phyloP scores from a whole-genome alignment of 2,797 vertebrate species.

The Huso huso region DNA sequence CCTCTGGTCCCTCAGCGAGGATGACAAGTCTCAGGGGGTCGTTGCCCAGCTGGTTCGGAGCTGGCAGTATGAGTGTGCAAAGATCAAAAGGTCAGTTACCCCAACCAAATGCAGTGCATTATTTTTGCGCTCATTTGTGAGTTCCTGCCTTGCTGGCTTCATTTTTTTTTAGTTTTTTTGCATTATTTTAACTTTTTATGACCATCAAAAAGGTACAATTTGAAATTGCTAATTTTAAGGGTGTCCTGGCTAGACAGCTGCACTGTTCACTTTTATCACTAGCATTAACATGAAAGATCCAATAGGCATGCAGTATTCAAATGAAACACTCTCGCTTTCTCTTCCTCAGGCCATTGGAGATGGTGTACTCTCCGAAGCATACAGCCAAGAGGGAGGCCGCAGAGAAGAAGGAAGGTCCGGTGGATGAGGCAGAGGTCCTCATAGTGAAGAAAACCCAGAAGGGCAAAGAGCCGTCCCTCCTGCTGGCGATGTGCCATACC shows the following conservation, averaged over 20 bases:
- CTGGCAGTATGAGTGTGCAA: slow-evolving; percentile 76
- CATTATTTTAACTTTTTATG: no score
- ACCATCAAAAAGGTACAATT: no score
- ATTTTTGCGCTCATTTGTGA: no score
- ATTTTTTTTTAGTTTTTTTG: no score
- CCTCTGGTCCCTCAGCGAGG: slow-evolving; percentile 83
- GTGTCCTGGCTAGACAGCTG: no score
- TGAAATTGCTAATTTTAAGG: no score
- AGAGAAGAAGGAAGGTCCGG: slow-evolving; percentile 41
- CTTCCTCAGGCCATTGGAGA: slow-evolving; percentile 41
- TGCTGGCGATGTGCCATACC: slow-evolving; percentile 78
- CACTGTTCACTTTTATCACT: no score
- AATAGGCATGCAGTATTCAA: no score
- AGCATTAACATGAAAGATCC: no score
- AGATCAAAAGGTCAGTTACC: slow-evolving; percentile 68
- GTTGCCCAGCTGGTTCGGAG: slow-evolving; percentile 71
- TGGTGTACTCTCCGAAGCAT: slow-evolving; percentile 59
- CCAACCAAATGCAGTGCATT: no score
- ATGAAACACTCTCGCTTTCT: neutral
- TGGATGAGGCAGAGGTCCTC: slow-evolving; percentile 79
- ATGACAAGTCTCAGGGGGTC: slow-evolving; percentile 70
- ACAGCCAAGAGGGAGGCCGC: slow-evolving; percentile 18
- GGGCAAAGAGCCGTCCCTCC: slow-evolving; percentile 69
- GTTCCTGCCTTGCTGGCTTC: no score
- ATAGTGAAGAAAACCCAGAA: slow-evolving; percentile 59